These are phyloP conservation scores for Lepidiolamprologus cunningtoni DNA, from an alignment of 2,113 vertebrate genomes.

Conservation along the genomic window DNA sequence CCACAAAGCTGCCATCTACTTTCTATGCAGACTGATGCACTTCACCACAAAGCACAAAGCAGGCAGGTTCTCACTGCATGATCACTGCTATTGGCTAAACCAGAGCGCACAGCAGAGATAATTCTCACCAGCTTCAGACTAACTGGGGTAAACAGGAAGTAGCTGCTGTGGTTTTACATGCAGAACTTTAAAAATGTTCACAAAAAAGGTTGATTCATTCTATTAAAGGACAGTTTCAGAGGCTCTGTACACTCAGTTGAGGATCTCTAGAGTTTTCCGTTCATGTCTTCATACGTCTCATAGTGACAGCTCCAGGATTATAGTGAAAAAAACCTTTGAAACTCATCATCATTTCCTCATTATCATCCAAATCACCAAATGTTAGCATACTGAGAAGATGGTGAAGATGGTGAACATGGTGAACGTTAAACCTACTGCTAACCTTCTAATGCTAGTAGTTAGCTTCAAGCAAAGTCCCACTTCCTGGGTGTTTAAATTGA, in stretches of 20 bases:
- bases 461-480: fast-evolving
- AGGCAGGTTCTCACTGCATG: fast-evolving
- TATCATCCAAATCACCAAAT: fast-evolving
- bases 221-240: fast-evolving
- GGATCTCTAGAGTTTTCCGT: neutral
- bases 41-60: neutral
- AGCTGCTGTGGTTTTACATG: neutral
- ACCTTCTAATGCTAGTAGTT: fast-evolving
- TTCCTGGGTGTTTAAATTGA: fast-evolving
- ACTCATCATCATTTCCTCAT: fast-evolving
- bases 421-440: neutral
- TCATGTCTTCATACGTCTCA: neutral
- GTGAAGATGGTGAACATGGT: fast-evolving
- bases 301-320: neutral
- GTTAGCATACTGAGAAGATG: neutral
- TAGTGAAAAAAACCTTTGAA: fast-evolving
- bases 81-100: neutral
- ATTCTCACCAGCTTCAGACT: neutral
- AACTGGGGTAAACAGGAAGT: neutral
- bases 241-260: fast-evolving
- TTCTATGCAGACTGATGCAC: neutral
- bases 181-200: neutral
- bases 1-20: neutral
- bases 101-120: neutral
- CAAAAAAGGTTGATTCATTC: neutral